Base-by-base conservation (phyloP, 2,797 vertebrate genomes). In the Leptatherina wallacei region DNA sequence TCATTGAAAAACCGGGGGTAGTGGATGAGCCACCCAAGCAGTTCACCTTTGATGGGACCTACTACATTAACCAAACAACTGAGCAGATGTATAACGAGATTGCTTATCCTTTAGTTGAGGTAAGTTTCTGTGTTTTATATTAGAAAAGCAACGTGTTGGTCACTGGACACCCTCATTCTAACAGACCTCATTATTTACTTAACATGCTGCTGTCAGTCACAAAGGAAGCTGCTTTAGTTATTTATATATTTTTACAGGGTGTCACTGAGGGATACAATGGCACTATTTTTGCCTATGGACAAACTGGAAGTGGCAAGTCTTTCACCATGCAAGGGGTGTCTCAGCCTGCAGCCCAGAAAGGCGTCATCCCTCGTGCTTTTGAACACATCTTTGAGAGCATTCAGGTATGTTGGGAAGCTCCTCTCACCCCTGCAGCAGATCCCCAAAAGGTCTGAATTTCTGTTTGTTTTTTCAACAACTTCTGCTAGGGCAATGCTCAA, bases 241-340 rank as follows among this genome's bases (percentile, higher is more conserved):
- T 54, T 29, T 27, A 14, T 2, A 55, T 1, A 10, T 61, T 10
- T 52, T 22, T 58, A 9, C 85, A 98, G 97, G 96, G 97, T 0
- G 95, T 97, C 83, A 96, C 95, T 0, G 96, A 97, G 70, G 96
- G 97, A 74, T 97, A 96, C 93, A 98, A 97, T 0, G 96, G 96
- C 55, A 97, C 96, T 18, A 96, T 97, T 72, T 98, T 98, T 89
- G 97, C 96, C 54, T 97, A 96, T 0, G 95, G 97, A 68, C 98
- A 99, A 91, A 97, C 96, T 0, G 97, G 97, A 88, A 98, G 97
- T 0, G 96, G 97, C 11, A 98, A 98, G 68, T 98, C 97, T 0
- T 97, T 96, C 87, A 97, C 96, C 81, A 97, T 97, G 96, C 96
- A 97, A 89, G 97, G 97, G 8, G 86, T 95, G 35, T 13, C 75